Percentiles rank a stretch among this genome's conserved stretches.
Evolutionary conservation across 35 echinoderm and acorn worm species (phyloP).

Genomic region (Apostichopus parvimensis): DNA sequence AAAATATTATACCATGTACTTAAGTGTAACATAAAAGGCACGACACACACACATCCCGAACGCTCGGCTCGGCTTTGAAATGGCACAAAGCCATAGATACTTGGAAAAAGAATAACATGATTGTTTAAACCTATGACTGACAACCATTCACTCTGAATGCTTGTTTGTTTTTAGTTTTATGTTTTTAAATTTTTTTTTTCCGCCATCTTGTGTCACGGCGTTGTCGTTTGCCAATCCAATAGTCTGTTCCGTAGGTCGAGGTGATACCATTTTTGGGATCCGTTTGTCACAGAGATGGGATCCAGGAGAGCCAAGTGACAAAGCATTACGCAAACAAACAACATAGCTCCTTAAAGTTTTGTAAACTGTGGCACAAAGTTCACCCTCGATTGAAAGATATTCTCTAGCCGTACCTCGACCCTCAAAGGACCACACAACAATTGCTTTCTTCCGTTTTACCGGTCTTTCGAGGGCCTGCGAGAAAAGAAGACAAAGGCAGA

Average conservation of each 20-base stretch:
- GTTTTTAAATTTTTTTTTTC: background rate
- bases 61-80: background rate
- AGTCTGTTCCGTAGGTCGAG: background rate
- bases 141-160: background rate
- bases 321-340: conserved; percentile 20
- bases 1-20: conserved; percentile 21
- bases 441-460: conserved; percentile 43
- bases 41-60: background rate
- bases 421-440: conserved; percentile 29
- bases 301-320: background rate
- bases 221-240: background rate
- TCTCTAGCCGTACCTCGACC: background rate
- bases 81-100: background rate
- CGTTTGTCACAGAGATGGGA: background rate
- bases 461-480: conserved; percentile 25
- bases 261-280: background rate
- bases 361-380: conserved; percentile 18
- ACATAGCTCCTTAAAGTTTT: conserved; percentile 8
- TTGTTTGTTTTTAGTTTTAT: too few species aligned
- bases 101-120: background rate
- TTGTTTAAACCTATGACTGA: background rate
- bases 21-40: conserved; percentile 48
- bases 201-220: background rate
- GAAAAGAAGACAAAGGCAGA: background rate
- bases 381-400: conserved; percentile 3